Evolutionary conservation across 2,113 vertebrate genomes (phyloP), one percentile per base, ranked within the genome.

Genomic region (Pelobates fuscus): DNA sequence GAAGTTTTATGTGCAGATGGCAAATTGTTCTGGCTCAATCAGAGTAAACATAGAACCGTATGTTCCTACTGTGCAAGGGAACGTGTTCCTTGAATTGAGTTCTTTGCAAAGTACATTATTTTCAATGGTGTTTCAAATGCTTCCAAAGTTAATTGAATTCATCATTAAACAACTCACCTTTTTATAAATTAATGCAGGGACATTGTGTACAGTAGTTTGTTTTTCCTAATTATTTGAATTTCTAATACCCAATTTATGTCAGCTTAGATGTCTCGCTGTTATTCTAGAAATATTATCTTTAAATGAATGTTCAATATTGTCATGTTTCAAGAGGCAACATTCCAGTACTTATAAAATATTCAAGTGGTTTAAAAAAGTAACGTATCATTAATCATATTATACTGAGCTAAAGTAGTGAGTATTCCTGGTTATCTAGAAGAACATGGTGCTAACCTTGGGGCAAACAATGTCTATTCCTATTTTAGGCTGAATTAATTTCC

Each of bases 341-440:
- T 46, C 24, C 55, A 54, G 27, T 27, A 3, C n/a, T n/a, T n/a
- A n/a, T n/a, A n/a, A n/a, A n/a, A n/a, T 7, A 52, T 55, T n/a
- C 46, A 62, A 11, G n/a, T 21, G 26, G n/a, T n/a, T n/a, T n/a
- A n/a, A 21, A 25, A 44, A 64, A 37, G 2, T 25, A 69, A 52
- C 18, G 44, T 63, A 59, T n/a, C 70, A 72, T 72, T 63, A 37
- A 60, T 71, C 29, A 37, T 64, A 54, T 72, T 64, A n/a, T 64
- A 72, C 62, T 54, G 30, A 18, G 21, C 26, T 64, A 21, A 72
- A 62, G 27, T 60, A 27, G 46, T 52, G 43, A 44, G 24, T 63
- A 32, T 15, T 63, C 23, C 32, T 46, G 32, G 24, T 27, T 72
- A 72, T 54, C 27, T 63, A 2, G 27, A 23, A 55, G 46, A 52